Conservation (phyloP, 2,888 invertebrate species). For the Diaphora mendica region DNA sequence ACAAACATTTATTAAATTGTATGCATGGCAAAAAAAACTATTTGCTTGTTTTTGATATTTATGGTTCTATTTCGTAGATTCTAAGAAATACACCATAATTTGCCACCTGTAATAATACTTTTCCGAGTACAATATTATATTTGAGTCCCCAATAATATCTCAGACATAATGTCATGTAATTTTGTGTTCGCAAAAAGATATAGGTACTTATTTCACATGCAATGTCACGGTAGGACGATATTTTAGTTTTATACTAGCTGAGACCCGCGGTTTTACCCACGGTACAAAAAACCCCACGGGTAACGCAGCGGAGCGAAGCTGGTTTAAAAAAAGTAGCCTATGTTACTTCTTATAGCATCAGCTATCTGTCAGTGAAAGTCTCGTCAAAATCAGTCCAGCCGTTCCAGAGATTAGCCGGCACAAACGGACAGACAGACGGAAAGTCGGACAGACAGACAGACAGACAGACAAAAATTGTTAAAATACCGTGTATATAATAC, state of each 20-base stretch:
- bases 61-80: neutral
- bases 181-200: conserved; percentile 18
- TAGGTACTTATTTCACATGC: conserved; percentile 24
- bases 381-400: no score
- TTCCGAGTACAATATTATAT: conserved; percentile 17
- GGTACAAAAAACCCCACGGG: no score
- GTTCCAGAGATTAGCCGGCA: no score
- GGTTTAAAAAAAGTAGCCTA: no score
- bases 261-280: no score
- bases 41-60: neutral
- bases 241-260: neutral
- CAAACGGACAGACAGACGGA: no score
- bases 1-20: neutral
- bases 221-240: conserved; percentile 26
- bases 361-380: no score
- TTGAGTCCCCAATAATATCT: conserved; percentile 14
- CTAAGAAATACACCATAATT: neutral
- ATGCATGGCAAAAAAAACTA: neutral
- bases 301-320: no score
- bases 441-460: no score
- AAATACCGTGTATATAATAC: no score
- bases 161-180: conserved; percentile 25
- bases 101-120: neutral
- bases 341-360: no score
- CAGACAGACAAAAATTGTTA: no score